Percentiles rank a stretch among this genome's conserved stretches.
Conservation (phyloP, 2,797 vertebrate genomes). For the Phalanger gymnotis region DNA sequence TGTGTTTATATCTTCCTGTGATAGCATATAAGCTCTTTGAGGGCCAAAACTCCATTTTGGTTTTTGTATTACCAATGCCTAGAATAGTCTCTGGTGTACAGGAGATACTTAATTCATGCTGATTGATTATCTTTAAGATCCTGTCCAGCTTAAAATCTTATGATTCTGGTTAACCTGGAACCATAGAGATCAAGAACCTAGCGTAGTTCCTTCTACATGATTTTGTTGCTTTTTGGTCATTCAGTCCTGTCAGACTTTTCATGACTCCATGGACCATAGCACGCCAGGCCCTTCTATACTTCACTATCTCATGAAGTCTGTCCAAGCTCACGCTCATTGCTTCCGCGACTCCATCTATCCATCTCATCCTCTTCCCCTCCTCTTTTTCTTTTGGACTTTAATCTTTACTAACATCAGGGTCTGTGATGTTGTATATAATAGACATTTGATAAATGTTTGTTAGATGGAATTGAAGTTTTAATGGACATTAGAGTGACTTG, state of each 20-base stretch:
- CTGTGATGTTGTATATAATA: not conserved
- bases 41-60: not conserved
- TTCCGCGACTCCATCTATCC: not conserved
- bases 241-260: not conserved
- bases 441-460: not conserved
- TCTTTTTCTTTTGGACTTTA: not conserved
- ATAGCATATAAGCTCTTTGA: not conserved
- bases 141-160: not conserved
- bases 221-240: not conserved
- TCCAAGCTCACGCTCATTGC: not conserved
- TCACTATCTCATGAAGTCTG: not conserved
- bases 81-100: not conserved
- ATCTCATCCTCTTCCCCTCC: not conserved
- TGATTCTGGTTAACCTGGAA: not conserved
- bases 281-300: not conserved
- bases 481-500: not conserved
- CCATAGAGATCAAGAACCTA: not conserved
- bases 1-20: not conserved
- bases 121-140: not conserved
- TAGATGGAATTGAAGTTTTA: not conserved
- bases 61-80: not conserved
- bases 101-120: not conserved
- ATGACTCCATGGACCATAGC: not conserved
- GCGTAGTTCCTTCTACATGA: not conserved
- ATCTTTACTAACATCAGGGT: not conserved